A percentile compares a stretch with the other conserved stretches of the same genome.
phyloP scores from a whole-genome alignment of 1,140 invertebrate species.

The Hylaeus anthracinus region DNA sequence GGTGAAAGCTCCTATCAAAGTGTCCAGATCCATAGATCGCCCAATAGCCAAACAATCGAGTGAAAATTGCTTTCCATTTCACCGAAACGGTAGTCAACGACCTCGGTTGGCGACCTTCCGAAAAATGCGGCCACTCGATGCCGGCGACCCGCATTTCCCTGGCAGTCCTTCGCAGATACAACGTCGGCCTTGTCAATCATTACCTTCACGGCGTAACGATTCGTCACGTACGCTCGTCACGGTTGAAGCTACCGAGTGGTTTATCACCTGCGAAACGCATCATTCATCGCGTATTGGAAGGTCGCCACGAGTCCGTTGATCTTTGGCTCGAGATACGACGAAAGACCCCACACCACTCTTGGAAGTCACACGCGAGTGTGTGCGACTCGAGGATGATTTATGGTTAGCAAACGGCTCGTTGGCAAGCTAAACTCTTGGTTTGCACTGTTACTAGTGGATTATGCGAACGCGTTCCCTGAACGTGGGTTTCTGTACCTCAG shows the following conservation, averaged over 20 bases:
- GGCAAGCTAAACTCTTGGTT: background rate
- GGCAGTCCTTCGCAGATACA: slow-evolving; percentile 49
- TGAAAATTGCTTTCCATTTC: slow-evolving; percentile 16
- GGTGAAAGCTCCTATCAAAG: too few relatives aligned
- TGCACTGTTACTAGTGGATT: background rate
- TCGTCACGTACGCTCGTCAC: slow-evolving; percentile 26
- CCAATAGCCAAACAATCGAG: background rate
- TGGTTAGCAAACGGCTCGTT: background rate
- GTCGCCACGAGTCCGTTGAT: slow-evolving; percentile 40
- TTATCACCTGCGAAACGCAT: slow-evolving; percentile 23
- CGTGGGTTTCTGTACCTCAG: too few relatives aligned
- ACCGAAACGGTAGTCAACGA: slow-evolving; percentile 56
- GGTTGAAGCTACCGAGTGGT: slow-evolving; percentile 11
- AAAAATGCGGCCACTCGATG: slow-evolving; percentile 63
- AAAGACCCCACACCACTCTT: background rate
- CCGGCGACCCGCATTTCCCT: slow-evolving; percentile 62
- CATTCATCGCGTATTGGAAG: slow-evolving; percentile 26
- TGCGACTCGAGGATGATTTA: background rate
- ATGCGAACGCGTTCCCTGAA: background rate
- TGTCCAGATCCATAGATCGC: background rate
- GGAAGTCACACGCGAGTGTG: background rate
- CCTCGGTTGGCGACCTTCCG: slow-evolving; percentile 61
- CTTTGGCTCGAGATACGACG: background rate
- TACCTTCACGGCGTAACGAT: slow-evolving; percentile 58
- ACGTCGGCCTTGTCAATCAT: slow-evolving; percentile 58